Evolutionary conservation across 2,797 vertebrate species (phyloP).

Genomic region (Catostomus latipinnis): DNA sequence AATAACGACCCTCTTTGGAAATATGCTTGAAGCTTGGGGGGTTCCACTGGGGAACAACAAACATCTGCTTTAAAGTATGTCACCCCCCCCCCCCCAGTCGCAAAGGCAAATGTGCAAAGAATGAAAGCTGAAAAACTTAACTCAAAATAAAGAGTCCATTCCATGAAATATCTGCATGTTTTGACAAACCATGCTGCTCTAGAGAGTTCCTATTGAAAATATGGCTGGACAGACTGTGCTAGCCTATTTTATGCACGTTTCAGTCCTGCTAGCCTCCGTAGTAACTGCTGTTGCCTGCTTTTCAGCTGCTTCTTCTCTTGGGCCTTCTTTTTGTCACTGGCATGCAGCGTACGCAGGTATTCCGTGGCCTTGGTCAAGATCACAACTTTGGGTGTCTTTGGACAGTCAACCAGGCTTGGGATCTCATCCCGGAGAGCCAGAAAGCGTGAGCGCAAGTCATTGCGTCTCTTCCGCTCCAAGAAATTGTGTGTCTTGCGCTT

Average conservation of each 20-base stretch:
- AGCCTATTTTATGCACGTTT: slow-evolving; percentile 77
- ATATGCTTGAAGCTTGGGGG: slow-evolving; percentile 54
- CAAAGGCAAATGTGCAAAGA: slow-evolving; percentile 81
- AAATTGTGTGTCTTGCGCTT: slow-evolving; percentile 95
- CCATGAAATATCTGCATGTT: slow-evolving; percentile 36
- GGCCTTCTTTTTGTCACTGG: slow-evolving; percentile 84
- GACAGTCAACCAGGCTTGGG: slow-evolving; percentile 85
- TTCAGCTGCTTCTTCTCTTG: slow-evolving; percentile 89
- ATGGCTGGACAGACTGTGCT: slow-evolving; percentile 12
- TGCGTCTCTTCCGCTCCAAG: slow-evolving; percentile 92
- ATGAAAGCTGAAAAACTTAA: slow-evolving; percentile 61
- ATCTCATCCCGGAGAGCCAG: slow-evolving; percentile 90
- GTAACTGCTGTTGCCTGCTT: slow-evolving; percentile 83
- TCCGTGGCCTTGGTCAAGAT: slow-evolving; percentile 93
- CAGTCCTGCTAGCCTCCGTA: slow-evolving; percentile 87
- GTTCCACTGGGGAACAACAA: slow-evolving; percentile 37
- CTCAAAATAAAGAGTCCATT: slow-evolving; percentile 32
- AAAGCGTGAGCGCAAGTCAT: slow-evolving; percentile 92
- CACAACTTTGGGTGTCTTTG: slow-evolving; percentile 95
- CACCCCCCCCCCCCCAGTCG: slow-evolving; percentile 66
- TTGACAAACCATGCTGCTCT: slow-evolving; percentile 4
- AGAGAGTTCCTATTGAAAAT: slow-evolving; percentile 30
- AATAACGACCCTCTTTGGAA: slow-evolving; percentile 46
- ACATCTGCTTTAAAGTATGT: slow-evolving; percentile 20
- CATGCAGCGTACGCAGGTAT: slow-evolving; percentile 85